phyloP scores from a whole-genome alignment of 2,113 vertebrate genomes.

The Hydropotes inermis region DNA sequence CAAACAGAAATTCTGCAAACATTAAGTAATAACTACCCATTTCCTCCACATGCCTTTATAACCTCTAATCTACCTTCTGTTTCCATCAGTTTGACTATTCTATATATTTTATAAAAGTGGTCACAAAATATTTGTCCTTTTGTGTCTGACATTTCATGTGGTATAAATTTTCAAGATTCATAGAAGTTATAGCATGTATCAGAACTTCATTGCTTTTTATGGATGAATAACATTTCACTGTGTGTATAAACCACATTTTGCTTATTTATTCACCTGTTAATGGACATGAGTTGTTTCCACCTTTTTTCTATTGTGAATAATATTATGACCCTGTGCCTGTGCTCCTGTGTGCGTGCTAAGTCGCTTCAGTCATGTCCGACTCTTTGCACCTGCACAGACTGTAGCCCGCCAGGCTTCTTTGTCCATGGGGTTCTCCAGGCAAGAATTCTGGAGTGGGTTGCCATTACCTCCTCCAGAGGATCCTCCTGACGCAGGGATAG shows the following conservation, averaged over 20 bases:
- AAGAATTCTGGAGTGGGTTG: neutral
- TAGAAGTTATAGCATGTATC: neutral
- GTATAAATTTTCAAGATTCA: neutral
- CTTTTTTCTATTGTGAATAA: neutral
- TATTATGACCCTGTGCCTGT: neutral
- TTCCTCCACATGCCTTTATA: neutral
- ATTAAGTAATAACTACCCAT: neutral
- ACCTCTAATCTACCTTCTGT: neutral
- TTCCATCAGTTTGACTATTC: neutral
- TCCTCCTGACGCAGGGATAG: neutral
- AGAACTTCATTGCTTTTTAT: neutral
- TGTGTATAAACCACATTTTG: neutral
- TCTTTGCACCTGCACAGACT: neutral
- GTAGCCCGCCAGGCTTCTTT: neutral
- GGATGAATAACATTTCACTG: neutral
- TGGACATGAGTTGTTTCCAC: neutral
- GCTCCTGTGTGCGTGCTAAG: neutral
- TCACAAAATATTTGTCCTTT: neutral
- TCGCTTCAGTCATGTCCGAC: neutral
- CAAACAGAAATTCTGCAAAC: conserved; percentile 6
- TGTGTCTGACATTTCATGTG: neutral
- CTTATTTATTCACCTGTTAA: neutral
- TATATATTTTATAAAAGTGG: neutral
- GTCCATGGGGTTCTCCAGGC: neutral
- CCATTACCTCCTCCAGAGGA: neutral